Evolutionary conservation across 2,113 vertebrate genomes (phyloP), one percentile per base, ranked within the genome.

Genomic region (Pavo muticus): DNA sequence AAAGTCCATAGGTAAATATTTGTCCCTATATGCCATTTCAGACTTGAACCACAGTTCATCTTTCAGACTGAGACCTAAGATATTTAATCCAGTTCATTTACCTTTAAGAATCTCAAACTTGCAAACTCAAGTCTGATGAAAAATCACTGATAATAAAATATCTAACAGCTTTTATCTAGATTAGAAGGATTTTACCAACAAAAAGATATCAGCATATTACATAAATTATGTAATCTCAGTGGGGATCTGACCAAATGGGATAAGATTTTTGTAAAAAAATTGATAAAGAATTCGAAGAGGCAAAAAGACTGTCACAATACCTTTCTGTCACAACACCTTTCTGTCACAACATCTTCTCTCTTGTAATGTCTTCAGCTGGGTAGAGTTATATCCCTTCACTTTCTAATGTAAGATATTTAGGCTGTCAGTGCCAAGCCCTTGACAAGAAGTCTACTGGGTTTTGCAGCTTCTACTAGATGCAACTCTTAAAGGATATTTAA

Each of bases 341-440:
- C 44, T n/a, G 40, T n/a, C 25, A 16, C 12, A 30, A 9, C 39
- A 18, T 23, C 14, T 5, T 61, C 29, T 67, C 86, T 59, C 37
- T 57, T 76, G 10, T 4, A 1, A 1, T 35, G 11, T 64, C 16
- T 74, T 74, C 77, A 93, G 45, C 23, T 2, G 1, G 27, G 18
- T 45, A 42, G n/a, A 9, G 57, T 12, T 1, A 57, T 6, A 10
- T 0, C 0, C 25, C 14, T 68, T 11, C 1, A 0, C 39, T 50
- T 47, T 84, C 59, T 39, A 91, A 37, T 5, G 24, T 3, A 84
- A 61, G 20, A 48, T 70, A 59, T 59, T 81, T 50, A 45, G 23
- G 10, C 18, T 32, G 17, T 21, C 0, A 0, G 42, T 64, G 52
- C 14, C 0, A 0, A 84, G 16, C 40, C 42, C 24, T 67, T 71